Conservation (phyloP, 1,140 invertebrate species). For the Drosophila tristis region DNA sequence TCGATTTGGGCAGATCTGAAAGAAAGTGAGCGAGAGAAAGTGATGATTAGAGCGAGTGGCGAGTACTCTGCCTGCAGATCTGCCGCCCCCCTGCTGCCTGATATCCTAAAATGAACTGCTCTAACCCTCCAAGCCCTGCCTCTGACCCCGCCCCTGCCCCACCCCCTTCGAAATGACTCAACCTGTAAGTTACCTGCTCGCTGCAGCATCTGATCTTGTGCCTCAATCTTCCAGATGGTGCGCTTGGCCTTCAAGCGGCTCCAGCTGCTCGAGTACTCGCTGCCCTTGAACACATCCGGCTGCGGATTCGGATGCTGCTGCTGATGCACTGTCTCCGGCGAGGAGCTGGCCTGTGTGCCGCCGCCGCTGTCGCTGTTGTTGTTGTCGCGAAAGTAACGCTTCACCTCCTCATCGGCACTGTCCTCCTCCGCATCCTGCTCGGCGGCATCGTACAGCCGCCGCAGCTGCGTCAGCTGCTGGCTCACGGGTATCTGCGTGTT, state of each 20-base stretch:
- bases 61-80: not conserved
- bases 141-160: conserved; percentile 7
- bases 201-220: conserved; percentile 64
- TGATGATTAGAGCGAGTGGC: not conserved
- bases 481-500: conserved; percentile 74
- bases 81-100: not conserved
- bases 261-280: conserved; percentile 81
- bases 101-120: conserved; percentile 54
- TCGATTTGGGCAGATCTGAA: conserved; percentile 77
- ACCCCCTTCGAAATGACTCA: not conserved
- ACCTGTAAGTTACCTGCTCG: conserved; percentile 65
- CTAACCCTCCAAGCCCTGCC: conserved; percentile 29
- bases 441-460: conserved; percentile 76
- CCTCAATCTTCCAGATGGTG: conserved; percentile 77
- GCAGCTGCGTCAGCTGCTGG: conserved; percentile 74
- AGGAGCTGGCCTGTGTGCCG: conserved; percentile 72
- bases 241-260: conserved; percentile 82
- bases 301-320: conserved; percentile 11
- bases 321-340: conserved; percentile 42
- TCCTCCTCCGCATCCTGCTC: conserved; percentile 61
- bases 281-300: conserved; percentile 46
- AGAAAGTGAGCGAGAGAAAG: conserved; percentile 1
- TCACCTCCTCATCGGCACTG: conserved; percentile 82
- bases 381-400: conserved; percentile 69
- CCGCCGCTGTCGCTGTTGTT: conserved; percentile 74